Evolutionary conservation across 2,888 invertebrate species (phyloP).

Genomic region (Brachyptera putata): DNA sequence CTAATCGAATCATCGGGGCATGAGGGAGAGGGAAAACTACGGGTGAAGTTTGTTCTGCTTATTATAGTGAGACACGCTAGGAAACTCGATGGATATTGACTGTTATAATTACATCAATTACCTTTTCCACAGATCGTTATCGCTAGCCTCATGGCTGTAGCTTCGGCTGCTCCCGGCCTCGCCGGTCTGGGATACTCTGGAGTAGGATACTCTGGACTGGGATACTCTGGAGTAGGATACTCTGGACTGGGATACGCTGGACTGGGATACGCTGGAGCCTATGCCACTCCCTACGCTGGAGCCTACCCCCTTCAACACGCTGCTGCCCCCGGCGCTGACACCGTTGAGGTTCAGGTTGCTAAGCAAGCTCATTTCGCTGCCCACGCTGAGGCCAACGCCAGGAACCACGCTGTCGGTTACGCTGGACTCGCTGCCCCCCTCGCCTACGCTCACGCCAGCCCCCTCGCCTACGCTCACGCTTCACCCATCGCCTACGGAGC

Average conservation of each 20-base stretch:
- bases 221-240: slow-evolving; percentile 51
- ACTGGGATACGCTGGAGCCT: slow-evolving; percentile 47
- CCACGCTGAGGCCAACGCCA: not conserved
- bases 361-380: not conserved
- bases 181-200: slow-evolving; percentile 37
- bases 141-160: slow-evolving; percentile 44
- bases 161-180: slow-evolving; percentile 46
- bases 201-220: slow-evolving; percentile 47
- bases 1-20: too few species aligned
- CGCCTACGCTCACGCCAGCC: slow-evolving; percentile 9
- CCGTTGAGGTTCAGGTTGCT: slow-evolving; percentile 9
- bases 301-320: slow-evolving; percentile 38
- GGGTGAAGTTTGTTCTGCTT: too few species aligned
- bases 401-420: slow-evolving; percentile 53
- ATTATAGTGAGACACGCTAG: too few species aligned
- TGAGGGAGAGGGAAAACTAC: too few species aligned
- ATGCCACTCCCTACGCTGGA: slow-evolving; percentile 44
- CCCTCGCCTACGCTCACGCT: slow-evolving; percentile 23
- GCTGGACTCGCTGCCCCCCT: not conserved
- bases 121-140: not conserved
- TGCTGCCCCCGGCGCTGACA: slow-evolving; percentile 36
- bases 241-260: slow-evolving; percentile 43
- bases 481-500: slow-evolving; percentile 33
- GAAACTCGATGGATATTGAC: too few species aligned
- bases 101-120: too few species aligned